Base-by-base conservation (phyloP, 2,797 vertebrate species). In the Notoglanidium macrostoma region DNA sequence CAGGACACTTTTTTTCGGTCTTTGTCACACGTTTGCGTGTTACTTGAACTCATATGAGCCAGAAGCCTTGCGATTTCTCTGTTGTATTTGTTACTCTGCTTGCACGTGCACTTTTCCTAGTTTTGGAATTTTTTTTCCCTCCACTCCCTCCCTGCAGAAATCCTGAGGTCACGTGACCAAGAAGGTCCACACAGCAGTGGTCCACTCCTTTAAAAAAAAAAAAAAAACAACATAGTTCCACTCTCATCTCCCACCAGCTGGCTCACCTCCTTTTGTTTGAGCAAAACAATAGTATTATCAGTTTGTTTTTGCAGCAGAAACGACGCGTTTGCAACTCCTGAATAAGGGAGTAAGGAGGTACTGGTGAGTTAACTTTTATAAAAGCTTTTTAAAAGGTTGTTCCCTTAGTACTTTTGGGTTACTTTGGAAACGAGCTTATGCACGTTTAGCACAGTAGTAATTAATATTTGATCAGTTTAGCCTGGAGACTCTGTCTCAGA, bases 111-210 rank as follows among this genome's bases (percentile, higher is more conserved):
- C 76, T 57, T 57, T 7, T 57, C 55, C 19, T 0, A 79, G 55
- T 19, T 26, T 61, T 9, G 7, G 21, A 9, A 63, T 26, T n/a
- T 15, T 12, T 49, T 17, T 44, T 8, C 23, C 26, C 29, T 46
- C 29, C 15, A 23, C 19, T 26, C 7, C 23, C 12, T 26, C 3
- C 10, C 51, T 40, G 6, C 51, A 40, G 55, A 5, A 68, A 59
- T 79, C 55, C 51, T 14, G 26, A 26, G 44, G 87, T 95, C 79
- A 93, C 93, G 90, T 95, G 67, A 86, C 85, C 17, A 51, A 63
- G 32, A 44, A 81, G 57, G 65, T 61, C 85, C 63, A 57, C 32
- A 46, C 72, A 74, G 78, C 79, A 77, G 80, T 68, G 83, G 68
- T 83, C 83, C 76, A 2, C 73, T 77, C 59, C 86, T 85, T 72